phyloP scores from a whole-genome alignment of 2,888 invertebrate species.

The Napeogenes sylphis region DNA sequence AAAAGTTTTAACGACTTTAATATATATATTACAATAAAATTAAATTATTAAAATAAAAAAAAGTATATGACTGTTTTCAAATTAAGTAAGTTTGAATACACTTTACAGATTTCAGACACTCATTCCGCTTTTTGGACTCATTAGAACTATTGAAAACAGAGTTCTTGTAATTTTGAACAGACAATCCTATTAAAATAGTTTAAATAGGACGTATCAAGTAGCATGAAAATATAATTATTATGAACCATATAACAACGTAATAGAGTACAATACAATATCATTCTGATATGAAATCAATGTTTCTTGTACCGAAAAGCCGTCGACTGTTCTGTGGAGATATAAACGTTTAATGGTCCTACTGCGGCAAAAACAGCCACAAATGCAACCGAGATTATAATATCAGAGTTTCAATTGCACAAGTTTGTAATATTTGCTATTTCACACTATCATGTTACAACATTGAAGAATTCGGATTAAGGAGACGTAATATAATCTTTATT shows the following conservation, averaged over 20 bases:
- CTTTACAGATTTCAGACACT: background rate
- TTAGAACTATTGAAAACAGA: conserved; percentile 4
- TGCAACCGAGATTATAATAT: conserved; percentile 71
- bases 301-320: conserved; percentile 36
- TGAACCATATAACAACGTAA: conserved; percentile 14
- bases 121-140: background rate
- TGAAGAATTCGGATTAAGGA: conserved; percentile 25
- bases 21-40: too few species aligned
- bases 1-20: too few species aligned
- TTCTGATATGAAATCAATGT: conserved; percentile 30
- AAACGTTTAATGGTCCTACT: conserved; percentile 52
- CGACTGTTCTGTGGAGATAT: conserved; percentile 58
- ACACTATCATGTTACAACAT: conserved; percentile 55
- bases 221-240: conserved; percentile 5
- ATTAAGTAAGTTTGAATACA: too few species aligned
- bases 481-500: conserved; percentile 1
- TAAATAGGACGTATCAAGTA: conserved; percentile 10
- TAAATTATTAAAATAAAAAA: too few species aligned
- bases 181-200: conserved; percentile 16
- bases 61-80: too few species aligned
- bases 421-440: conserved; percentile 68
- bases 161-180: conserved; percentile 18
- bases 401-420: conserved; percentile 73
- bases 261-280: conserved; percentile 16
- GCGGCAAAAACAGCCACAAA: conserved; percentile 63